These are phyloP conservation scores for Avahi laniger DNA, from an alignment of 2,797 vertebrate genomes.

Conservation along the genomic window DNA sequence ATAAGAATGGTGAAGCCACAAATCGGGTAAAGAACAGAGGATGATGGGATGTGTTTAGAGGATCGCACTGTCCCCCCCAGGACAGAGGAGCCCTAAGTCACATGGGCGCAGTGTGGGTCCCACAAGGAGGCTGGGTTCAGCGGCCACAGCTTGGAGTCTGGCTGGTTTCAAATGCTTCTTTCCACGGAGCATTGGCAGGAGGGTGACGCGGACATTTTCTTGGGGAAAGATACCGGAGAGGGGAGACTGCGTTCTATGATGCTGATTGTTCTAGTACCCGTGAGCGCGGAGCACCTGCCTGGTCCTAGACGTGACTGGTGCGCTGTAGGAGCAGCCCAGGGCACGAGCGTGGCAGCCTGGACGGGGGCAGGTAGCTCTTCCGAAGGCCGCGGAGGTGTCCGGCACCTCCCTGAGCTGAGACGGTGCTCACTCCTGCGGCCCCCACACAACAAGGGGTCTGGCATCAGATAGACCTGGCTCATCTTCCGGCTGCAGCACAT, in stretches of 20 bases:
- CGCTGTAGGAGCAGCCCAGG: neutral
- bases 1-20: conserved; percentile 43
- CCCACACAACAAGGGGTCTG: neutral
- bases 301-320: neutral
- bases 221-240: neutral
- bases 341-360: rapidly evolving
- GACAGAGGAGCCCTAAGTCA: neutral
- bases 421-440: rapidly evolving
- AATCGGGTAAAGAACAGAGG: neutral
- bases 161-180: neutral
- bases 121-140: neutral
- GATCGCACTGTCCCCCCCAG: neutral
- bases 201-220: neutral
- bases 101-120: rapidly evolving
- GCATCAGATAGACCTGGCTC: rapidly evolving
- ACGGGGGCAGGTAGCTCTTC: rapidly evolving
- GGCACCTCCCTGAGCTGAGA: neutral
- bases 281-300: neutral
- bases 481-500: neutral
- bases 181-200: neutral
- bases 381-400: rapidly evolving
- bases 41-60: neutral
- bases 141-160: rapidly evolving
- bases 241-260: neutral
- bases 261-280: neutral